Conservation (phyloP, 2,113 vertebrate species). For the Melozone crissalis region DNA sequence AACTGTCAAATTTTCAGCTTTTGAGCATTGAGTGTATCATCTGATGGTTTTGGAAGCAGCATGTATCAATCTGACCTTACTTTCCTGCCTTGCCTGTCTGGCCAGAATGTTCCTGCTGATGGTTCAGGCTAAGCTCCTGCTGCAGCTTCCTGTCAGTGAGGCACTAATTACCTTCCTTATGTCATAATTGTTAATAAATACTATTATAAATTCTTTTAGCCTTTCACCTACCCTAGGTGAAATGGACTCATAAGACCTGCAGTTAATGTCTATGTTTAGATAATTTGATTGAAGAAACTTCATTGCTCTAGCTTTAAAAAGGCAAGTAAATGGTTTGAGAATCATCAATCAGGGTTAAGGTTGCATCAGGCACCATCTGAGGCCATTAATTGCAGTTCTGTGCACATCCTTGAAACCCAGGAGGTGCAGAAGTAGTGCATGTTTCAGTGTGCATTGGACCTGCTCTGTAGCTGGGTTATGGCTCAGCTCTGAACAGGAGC, state of each 20-base stretch:
- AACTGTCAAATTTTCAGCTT: background rate
- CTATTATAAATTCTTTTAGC: background rate
- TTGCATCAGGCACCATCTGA: background rate
- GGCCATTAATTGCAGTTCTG: background rate
- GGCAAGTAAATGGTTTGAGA: background rate
- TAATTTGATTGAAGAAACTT: background rate
- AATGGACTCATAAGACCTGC: background rate
- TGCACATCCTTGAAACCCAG: background rate
- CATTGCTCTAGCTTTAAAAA: background rate
- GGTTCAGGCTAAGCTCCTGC: background rate
- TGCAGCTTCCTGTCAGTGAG: background rate
- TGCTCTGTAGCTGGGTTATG: background rate
- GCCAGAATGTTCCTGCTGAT: background rate
- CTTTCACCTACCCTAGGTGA: background rate
- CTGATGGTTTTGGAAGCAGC: background rate
- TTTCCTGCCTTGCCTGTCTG: background rate
- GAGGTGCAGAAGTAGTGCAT: background rate
- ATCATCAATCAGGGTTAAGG: background rate
- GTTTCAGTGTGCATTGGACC: background rate
- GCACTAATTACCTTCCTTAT: background rate
- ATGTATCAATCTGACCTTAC: accelerated
- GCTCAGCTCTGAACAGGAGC: background rate
- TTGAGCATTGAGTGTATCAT: background rate
- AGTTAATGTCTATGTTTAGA: background rate
- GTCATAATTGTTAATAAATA: background rate